A percentile compares a stretch with the other conserved stretches of the same genome.
Evolutionary conservation across 1,140 invertebrate species (phyloP).

Genomic region (Cyclina sinensis): DNA sequence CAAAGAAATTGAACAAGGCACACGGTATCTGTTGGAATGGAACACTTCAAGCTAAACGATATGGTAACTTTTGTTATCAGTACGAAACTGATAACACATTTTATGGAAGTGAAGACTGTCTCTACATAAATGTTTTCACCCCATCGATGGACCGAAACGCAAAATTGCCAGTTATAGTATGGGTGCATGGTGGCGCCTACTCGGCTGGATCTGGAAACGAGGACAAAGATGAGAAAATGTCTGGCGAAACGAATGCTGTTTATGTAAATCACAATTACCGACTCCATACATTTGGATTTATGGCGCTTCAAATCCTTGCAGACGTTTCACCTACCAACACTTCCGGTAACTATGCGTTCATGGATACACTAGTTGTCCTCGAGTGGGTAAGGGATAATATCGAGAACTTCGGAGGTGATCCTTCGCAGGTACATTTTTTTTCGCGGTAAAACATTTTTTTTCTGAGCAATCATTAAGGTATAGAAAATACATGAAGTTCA

Average conservation of each 20-base stretch:
- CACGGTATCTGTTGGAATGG: conserved; percentile 38
- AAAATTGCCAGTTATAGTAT: conserved; percentile 75
- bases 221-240: conserved; percentile 2
- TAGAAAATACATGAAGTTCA: too few species aligned
- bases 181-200: conserved; percentile 76
- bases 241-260: conserved; percentile 72
- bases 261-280: conserved; percentile 81
- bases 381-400: conserved; percentile 97
- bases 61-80: conserved; percentile 49
- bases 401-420: conserved; percentile 95
- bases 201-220: conserved; percentile 2
- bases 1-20: not conserved
- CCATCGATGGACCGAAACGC: conserved; percentile 69
- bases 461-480: too few species aligned
- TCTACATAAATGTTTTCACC: conserved; percentile 81
- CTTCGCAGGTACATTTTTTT: conserved; percentile 90
- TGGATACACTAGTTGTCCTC: conserved; percentile 96
- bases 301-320: conserved; percentile 61
- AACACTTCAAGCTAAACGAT: conserved; percentile 12
- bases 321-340: conserved; percentile 81
- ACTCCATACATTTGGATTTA: conserved; percentile 62
- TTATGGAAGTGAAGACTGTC: conserved; percentile 78
- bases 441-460: too few species aligned
- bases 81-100: conserved; percentile 21
- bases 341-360: conserved; percentile 97